Evolutionary conservation across 2,113 vertebrate species (phyloP).

Genomic region (Ochotona curzoniae): DNA sequence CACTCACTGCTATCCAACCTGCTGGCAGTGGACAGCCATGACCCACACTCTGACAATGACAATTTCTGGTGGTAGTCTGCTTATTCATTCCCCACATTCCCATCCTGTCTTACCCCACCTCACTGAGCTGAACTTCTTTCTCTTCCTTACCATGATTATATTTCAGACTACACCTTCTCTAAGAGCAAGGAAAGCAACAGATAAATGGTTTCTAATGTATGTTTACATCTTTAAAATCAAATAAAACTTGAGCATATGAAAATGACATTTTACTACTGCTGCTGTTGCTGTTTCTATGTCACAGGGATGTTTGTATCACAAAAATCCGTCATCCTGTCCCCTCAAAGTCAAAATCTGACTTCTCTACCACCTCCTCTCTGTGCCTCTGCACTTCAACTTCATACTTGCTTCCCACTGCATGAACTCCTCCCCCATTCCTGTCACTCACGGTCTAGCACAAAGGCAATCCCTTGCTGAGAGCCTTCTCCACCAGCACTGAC

Average conservation of each 20-base stretch:
- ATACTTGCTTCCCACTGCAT: neutral
- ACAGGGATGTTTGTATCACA: neutral
- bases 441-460: neutral
- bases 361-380: neutral
- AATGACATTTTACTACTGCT: neutral
- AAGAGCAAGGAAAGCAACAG: neutral
- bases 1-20: neutral
- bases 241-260: neutral
- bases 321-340: neutral
- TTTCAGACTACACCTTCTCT: slow-evolving; percentile 14
- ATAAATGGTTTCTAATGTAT: neutral
- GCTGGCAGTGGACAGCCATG: neutral
- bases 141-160: neutral
- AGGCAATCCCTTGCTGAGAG: neutral
- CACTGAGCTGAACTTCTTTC: neutral
- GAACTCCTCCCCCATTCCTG: neutral
- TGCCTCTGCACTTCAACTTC: neutral
- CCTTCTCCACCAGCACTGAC: neutral
- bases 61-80: neutral
- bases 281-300: neutral
- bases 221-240: slow-evolving; percentile 8
- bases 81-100: neutral
- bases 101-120: neutral
- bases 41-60: neutral
- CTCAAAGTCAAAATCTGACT: neutral